Evolutionary conservation across 2,888 invertebrate species (phyloP).

Genomic region (Seira ritae): DNA sequence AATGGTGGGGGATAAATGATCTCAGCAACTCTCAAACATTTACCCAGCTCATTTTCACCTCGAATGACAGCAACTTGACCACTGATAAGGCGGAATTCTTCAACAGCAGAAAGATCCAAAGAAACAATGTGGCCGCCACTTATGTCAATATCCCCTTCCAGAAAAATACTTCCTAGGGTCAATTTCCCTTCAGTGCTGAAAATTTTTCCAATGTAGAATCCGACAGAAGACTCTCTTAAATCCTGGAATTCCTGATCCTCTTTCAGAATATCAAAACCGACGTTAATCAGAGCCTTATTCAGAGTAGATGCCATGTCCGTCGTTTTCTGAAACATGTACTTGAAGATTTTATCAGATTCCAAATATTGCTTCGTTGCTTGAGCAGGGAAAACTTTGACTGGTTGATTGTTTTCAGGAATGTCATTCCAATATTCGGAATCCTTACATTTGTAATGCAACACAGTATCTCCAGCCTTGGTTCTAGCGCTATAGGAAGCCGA

Average conservation of each 20-base stretch:
- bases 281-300: conserved; percentile 76
- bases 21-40: conserved; percentile 82
- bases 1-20: conserved; percentile 75
- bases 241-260: conserved; percentile 74
- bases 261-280: conserved; percentile 75
- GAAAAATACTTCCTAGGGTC: conserved; percentile 82
- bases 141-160: conserved; percentile 81
- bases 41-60: conserved; percentile 84
- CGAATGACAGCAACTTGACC: conserved; percentile 87
- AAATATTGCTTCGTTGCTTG: conserved; percentile 16
- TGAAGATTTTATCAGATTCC: conserved; percentile 27
- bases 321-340: conserved; percentile 79
- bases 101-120: conserved; percentile 78
- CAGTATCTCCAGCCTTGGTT: conserved; percentile 80
- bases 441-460: conserved; percentile 75
- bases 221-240: conserved; percentile 68
- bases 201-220: conserved; percentile 83
- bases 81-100: conserved; percentile 84
- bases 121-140: conserved; percentile 75
- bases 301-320: conserved; percentile 76
- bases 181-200: conserved; percentile 85
- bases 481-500: conserved; percentile 76
- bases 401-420: not conserved
- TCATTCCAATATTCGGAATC: conserved; percentile 65
- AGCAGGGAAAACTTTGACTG: conserved; percentile 8